phyloP scores from a whole-genome alignment of 2,797 vertebrate species.

The Halcyon leucocephala region DNA sequence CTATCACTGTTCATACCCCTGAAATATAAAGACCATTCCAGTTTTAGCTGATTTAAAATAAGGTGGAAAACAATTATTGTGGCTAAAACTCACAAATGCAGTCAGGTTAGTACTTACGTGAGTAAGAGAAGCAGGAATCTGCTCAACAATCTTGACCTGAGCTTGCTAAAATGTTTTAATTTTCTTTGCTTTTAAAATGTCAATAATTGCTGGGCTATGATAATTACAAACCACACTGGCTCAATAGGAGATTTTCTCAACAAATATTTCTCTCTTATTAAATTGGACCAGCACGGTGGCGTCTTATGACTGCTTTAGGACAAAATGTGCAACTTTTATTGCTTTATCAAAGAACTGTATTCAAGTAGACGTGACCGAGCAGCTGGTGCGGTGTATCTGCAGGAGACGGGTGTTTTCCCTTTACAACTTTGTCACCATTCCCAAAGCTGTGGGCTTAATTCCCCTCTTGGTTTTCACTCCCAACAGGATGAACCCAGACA shows the following conservation, averaged over 20 bases:
- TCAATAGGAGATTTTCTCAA: not conserved
- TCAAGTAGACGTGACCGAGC: not conserved
- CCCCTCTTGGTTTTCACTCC: not conserved
- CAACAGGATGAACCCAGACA: not conserved
- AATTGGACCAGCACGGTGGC: fast-evolving
- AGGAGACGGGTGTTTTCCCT: not conserved
- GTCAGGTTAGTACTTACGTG: not conserved
- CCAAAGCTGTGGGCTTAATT: not conserved
- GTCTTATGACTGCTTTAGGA: not conserved
- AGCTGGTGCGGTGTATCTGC: not conserved
- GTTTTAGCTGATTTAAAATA: not conserved
- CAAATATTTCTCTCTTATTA: not conserved
- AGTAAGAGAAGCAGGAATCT: not conserved
- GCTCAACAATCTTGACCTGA: not conserved
- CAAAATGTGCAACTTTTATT: not conserved
- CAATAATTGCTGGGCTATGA: not conserved
- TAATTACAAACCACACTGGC: not conserved
- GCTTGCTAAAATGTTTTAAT: not conserved
- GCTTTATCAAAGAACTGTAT: not conserved
- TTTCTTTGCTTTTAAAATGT: not conserved
- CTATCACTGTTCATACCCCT: too few relatives aligned
- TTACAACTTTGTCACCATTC: not conserved
- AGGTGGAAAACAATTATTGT: not conserved
- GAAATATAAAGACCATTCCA: not conserved
- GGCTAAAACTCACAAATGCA: not conserved